Conservation (phyloP, 2,888 invertebrate species). For the Drosophila macrothrix region DNA sequence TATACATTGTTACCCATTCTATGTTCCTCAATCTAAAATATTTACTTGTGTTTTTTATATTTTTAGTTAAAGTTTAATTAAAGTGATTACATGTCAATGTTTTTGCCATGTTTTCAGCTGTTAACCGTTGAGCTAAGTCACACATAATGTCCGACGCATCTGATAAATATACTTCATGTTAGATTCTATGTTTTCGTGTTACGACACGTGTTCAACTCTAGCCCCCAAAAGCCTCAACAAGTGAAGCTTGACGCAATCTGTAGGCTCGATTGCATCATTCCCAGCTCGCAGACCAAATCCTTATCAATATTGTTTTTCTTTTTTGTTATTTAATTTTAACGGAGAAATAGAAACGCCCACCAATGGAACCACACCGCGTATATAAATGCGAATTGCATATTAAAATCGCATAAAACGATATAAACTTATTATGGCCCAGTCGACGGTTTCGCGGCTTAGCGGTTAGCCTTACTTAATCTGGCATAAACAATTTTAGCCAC, state of each 20-base stretch:
- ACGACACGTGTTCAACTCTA: slow-evolving; percentile 1
- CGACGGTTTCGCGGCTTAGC: slow-evolving; percentile 8
- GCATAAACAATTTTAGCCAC: slow-evolving; percentile 75
- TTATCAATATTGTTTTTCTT: slow-evolving; percentile 54
- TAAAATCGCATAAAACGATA: slow-evolving; percentile 71
- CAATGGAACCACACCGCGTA: slow-evolving; percentile 19
- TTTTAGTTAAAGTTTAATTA: neutral
- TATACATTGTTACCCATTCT: neutral
- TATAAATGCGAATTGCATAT: slow-evolving; percentile 65
- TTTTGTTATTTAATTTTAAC: slow-evolving; percentile 2
- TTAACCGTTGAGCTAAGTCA: neutral
- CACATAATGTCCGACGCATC: neutral
- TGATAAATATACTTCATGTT: neutral
- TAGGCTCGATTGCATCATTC: slow-evolving; percentile 70
- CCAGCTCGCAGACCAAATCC: slow-evolving; percentile 43
- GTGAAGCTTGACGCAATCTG: slow-evolving; percentile 59
- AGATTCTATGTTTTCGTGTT: neutral
- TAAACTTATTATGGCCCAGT: slow-evolving; percentile 68
- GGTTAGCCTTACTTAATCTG: slow-evolving; percentile 32
- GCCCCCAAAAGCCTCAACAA: slow-evolving; percentile 9
- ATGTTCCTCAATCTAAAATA: neutral
- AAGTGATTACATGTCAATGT: neutral
- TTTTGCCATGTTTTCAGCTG: neutral
- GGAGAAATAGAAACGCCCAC: slow-evolving; percentile 62
- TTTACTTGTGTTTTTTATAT: neutral